These are phyloP conservation scores for Magallana nippona DNA, from an alignment of 2,888 invertebrate species.

Conservation along the genomic window DNA sequence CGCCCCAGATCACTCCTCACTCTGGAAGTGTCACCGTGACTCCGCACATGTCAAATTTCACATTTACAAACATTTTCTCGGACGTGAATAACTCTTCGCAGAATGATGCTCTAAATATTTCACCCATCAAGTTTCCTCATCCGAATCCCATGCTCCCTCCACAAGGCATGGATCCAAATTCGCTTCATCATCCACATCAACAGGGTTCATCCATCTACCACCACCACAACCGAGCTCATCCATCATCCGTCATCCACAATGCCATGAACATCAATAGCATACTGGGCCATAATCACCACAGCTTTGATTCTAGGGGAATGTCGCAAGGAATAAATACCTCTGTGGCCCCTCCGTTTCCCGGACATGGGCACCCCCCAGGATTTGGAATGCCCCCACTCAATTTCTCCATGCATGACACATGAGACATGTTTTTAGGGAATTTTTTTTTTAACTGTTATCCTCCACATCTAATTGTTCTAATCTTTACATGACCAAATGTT, in stretches of 20 bases:
- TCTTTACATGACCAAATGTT: neutral
- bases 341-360: conserved; percentile 76
- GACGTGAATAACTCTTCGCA: conserved; percentile 72
- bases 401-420: conserved; percentile 77
- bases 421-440: conserved; percentile 29
- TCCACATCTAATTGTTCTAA: neutral
- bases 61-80: conserved; percentile 76
- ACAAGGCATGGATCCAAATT: conserved; percentile 73
- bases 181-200: conserved; percentile 73
- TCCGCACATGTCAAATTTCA: conserved; percentile 78
- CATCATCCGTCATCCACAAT: conserved; percentile 74
- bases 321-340: conserved; percentile 72
- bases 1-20: conserved; percentile 72
- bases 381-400: conserved; percentile 78
- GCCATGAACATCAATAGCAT: conserved; percentile 78
- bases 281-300: conserved; percentile 78
- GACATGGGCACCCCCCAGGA: conserved; percentile 73
- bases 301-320: conserved; percentile 74
- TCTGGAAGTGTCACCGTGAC: conserved; percentile 64
- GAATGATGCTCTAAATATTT: conserved; percentile 74
- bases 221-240: conserved; percentile 68
- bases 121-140: conserved; percentile 78
- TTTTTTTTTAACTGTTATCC: neutral
- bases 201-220: conserved; percentile 70
- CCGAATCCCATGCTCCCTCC: conserved; percentile 72